These are phyloP conservation scores for Nothobranchius furzeri DNA, from an alignment of 2,113 vertebrate species.

Conservation along the genomic window DNA sequence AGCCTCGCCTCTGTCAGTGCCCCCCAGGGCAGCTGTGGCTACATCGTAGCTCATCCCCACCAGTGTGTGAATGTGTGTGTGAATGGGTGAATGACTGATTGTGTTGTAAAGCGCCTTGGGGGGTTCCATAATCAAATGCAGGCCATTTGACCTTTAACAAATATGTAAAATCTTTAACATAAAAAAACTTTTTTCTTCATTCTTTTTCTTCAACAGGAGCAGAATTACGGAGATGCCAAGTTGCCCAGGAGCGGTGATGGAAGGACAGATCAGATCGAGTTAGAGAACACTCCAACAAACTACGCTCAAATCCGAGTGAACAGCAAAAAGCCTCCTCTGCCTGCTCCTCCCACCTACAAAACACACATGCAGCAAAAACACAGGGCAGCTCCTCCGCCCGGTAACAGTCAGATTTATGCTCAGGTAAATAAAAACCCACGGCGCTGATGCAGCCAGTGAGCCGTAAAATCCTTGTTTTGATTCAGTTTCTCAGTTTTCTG, in stretches of 20 bases:
- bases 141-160: too few relatives aligned
- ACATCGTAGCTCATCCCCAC: too few relatives aligned
- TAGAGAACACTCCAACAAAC: neutral
- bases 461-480: too few relatives aligned
- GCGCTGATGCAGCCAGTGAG: neutral
- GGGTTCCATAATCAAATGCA: too few relatives aligned
- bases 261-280: fast-evolving
- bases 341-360: slow-evolving; percentile 15
- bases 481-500: neutral
- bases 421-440: neutral
- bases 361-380: neutral
- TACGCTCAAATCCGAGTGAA: slow-evolving; percentile 21
- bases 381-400: neutral
- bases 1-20: too few relatives aligned
- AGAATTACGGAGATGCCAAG: slow-evolving; percentile 43
- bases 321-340: neutral
- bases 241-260: slow-evolving; percentile 9
- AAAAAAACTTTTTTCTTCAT: too few relatives aligned
- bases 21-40: too few relatives aligned
- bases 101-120: too few relatives aligned
- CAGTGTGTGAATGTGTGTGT: too few relatives aligned
- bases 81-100: too few relatives aligned
- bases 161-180: too few relatives aligned
- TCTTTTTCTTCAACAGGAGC: slow-evolving; percentile 30
- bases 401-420: neutral